Percentiles rank a stretch among this genome's conserved stretches.
These are phyloP conservation scores for Megastigmus dorsalis DNA, from an alignment of 2,888 invertebrate genomes.

Conservation along the genomic window DNA sequence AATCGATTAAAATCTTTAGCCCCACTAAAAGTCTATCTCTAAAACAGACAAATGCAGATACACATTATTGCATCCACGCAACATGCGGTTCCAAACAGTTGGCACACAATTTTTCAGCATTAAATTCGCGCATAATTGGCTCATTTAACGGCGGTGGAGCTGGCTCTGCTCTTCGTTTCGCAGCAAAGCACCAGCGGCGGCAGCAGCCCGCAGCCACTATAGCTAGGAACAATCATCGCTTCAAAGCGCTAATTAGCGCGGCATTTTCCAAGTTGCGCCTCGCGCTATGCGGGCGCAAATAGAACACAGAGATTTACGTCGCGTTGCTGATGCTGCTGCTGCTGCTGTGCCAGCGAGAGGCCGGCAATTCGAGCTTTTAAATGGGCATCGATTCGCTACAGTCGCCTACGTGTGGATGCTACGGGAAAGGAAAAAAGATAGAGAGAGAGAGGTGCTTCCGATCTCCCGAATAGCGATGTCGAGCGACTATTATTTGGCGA, in stretches of 20 bases:
- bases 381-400: constrained; percentile 1
- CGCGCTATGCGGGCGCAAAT: constrained; percentile 49
- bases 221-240: constrained; percentile 58
- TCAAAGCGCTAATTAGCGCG: constrained; percentile 66
- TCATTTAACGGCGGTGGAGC: constrained; percentile 14
- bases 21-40: too few species aligned
- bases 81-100: too few species aligned
- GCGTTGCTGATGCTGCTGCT: neutral
- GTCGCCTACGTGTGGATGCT: too few species aligned
- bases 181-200: neutral
- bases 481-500: constrained; percentile 29
- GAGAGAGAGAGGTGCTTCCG: constrained; percentile 16
- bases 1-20: too few species aligned
- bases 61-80: too few species aligned
- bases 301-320: constrained; percentile 49
- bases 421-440: too few species aligned
- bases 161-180: too few species aligned
- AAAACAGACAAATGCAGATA: too few species aligned
- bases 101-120: constrained; percentile 31
- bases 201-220: constrained; percentile 32
- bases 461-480: too few species aligned
- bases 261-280: constrained; percentile 61
- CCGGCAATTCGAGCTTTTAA: constrained; percentile 29
- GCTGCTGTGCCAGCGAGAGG: neutral
- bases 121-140: constrained; percentile 41